Base-by-base conservation (phyloP, 2,888 invertebrate genomes). In the Aproaerema taeniolella region DNA sequence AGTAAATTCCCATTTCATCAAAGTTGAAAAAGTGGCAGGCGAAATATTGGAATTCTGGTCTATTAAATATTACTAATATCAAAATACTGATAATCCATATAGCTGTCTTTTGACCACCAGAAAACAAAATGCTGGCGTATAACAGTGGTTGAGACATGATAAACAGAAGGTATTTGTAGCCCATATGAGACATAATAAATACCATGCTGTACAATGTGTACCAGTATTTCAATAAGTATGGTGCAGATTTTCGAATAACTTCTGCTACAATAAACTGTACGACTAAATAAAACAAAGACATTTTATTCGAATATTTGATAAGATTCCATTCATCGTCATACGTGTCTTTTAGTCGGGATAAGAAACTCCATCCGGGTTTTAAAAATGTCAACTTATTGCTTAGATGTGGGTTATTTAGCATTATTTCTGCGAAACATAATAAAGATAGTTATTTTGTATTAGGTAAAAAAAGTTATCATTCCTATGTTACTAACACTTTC, bases 261-360 rank as follows among this genome's bases (percentile, higher is more conserved):
- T 91, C 89, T 20, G 90, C 87, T 39, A 89, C 55, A 32, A 85
- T 15, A 49, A 90, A 74, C 55, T 92, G 90, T 15, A 88, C 41
- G 42, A 88, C 52, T 46, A 90, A 59, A 85, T 89, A 91, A 38
- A 88, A 86, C 61, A 88, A 79, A 37, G 89, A 67, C 45, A 67
- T 72, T 31, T 72, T 63, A 37, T 91, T 64, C 39, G 89, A 85
- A 47, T 77, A 87, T 55, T 88, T 88, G 87, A 90, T 91, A 41
- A 88, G 82, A 57, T 74, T 88, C 93, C 93, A 94, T 79, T 94
- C 94, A 59, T 88, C 78, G 73, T 94, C 93, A 12, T 92, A 88
- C 14, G 79, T 71, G 76, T 94, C 94, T 74, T 88, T 89, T 46
- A 85, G 86, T 53, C 88, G 79, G 16, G 76, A 67, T 33, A 90